These are phyloP conservation scores for Deroplatys truncata DNA, from an alignment of 2,888 invertebrate genomes.

Conservation along the genomic window DNA sequence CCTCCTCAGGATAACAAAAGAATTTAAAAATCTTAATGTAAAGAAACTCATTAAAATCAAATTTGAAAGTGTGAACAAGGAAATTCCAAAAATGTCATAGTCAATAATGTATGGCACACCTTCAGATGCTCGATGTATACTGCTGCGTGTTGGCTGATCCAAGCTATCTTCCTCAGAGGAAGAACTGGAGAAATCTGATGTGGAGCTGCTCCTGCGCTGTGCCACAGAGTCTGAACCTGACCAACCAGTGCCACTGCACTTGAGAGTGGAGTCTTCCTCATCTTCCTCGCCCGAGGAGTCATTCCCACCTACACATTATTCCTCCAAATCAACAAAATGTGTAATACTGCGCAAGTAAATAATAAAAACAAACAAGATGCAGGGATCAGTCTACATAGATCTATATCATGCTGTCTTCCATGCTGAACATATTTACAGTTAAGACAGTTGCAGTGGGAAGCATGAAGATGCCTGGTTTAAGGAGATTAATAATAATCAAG, in stretches of 20 bases:
- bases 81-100: no score
- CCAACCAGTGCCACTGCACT: conserved; percentile 49
- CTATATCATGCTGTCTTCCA: no score
- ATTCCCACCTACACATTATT: conserved; percentile 36
- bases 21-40: background rate
- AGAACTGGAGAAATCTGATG: conserved; percentile 43
- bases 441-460: no score
- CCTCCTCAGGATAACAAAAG: background rate
- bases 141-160: background rate
- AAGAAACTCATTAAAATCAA: no score
- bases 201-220: conserved; percentile 41
- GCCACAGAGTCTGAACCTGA: conserved; percentile 46
- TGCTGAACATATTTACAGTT: no score
- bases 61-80: no score
- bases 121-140: background rate
- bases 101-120: background rate
- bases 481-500: no score
- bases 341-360: background rate
- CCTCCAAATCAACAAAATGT: background rate
- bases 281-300: conserved; percentile 60
- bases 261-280: conserved; percentile 52
- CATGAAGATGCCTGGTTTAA: no score
- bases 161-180: conserved; percentile 36
- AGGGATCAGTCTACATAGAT: no score
- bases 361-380: no score